These are phyloP conservation scores for Cacatua alba DNA, from an alignment of 2,113 vertebrate genomes.

Conservation along the genomic window DNA sequence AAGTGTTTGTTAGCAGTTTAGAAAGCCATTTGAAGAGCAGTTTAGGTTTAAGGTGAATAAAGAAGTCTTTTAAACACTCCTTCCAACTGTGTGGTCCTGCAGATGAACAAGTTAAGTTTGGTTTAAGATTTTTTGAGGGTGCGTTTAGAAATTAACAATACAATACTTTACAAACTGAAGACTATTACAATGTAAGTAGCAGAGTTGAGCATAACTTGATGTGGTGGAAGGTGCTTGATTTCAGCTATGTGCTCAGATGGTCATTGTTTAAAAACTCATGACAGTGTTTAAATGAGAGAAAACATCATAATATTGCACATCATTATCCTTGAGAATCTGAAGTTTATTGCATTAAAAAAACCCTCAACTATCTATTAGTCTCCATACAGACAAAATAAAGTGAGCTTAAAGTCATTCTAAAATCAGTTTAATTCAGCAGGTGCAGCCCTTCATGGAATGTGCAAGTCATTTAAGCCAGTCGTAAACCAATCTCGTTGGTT, in stretches of 20 bases:
- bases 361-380: background rate
- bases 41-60: background rate
- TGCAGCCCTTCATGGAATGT: background rate
- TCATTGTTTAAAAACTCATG: background rate
- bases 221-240: background rate
- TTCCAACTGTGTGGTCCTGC: background rate
- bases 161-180: background rate
- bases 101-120: background rate
- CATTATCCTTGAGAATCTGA: background rate
- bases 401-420: background rate
- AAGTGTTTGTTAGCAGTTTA: background rate
- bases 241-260: background rate
- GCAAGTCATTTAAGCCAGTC: background rate
- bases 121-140: background rate
- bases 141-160: background rate
- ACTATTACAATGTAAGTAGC: background rate
- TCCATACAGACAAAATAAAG: background rate
- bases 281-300: background rate
- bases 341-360: background rate
- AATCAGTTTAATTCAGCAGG: conserved; percentile 6
- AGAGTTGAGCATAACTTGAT: background rate
- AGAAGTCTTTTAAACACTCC: background rate
- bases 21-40: background rate
- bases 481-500: background rate
- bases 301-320: background rate